Conservation (phyloP, 2,113 vertebrate species). For the Trachemys scripta region DNA sequence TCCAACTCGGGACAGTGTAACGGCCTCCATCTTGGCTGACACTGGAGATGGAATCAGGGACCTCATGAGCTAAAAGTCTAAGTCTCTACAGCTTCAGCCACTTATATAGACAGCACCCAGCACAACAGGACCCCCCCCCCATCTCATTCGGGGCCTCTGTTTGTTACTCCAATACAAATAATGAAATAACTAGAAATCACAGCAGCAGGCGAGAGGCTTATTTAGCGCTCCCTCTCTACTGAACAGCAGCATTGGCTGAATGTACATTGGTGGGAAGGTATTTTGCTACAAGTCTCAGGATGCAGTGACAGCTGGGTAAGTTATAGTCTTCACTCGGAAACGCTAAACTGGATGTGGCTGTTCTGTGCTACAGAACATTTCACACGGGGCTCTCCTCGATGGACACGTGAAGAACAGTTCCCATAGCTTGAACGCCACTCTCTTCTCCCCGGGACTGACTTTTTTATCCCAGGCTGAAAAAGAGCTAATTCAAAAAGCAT, state of each 20-base stretch:
- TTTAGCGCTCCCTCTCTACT: not conserved
- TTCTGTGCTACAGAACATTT: not conserved
- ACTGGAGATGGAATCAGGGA: not conserved
- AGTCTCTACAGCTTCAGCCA: not conserved
- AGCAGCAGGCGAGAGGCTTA: not conserved
- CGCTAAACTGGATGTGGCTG: not conserved
- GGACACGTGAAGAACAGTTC: not conserved
- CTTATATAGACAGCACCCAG: not conserved
- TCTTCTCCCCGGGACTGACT: not conserved
- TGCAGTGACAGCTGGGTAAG: not conserved
- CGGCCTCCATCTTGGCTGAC: not conserved
- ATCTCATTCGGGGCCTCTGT: not conserved
- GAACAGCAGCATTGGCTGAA: not conserved
- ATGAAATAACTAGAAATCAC: not conserved
- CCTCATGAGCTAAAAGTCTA: not conserved
- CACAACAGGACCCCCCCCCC: too few relatives aligned
- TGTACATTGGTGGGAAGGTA: not conserved
- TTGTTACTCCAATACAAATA: not conserved
- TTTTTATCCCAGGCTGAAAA: not conserved
- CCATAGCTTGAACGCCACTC: not conserved
- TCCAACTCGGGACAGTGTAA: not conserved
- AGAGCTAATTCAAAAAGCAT: not conserved
- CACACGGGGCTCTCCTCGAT: not conserved
- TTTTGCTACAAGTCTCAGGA: not conserved
- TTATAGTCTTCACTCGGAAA: not conserved